phyloP scores from a whole-genome alignment of 2,888 invertebrate genomes.

The Chrysolina americana region DNA sequence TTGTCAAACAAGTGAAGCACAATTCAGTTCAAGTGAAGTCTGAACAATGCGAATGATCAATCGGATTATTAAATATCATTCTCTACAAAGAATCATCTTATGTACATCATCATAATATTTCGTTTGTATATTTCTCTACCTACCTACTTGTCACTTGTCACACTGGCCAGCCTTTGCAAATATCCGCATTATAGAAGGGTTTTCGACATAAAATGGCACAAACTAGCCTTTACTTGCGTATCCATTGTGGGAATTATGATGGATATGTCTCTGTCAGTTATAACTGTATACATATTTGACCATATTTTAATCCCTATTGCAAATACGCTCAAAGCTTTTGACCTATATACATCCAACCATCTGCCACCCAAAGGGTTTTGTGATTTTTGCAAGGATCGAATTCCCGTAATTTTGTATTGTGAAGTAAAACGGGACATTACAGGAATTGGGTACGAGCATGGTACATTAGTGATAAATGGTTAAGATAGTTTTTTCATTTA shows the following conservation, averaged over 20 bases:
- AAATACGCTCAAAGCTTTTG: conserved; percentile 62
- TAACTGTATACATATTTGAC: conserved; percentile 63
- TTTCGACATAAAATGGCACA: conserved; percentile 62
- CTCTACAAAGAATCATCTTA: conserved; percentile 41
- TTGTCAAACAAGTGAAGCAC: neutral
- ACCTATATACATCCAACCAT: conserved; percentile 61
- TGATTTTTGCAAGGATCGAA: conserved; percentile 51
- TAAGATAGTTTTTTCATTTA: conserved; percentile 42
- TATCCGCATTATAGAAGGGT: conserved; percentile 67
- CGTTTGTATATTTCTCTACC: conserved; percentile 41
- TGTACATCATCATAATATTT: conserved; percentile 37
- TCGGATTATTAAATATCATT: conserved; percentile 45
- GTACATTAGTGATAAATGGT: conserved; percentile 48
- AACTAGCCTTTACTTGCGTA: conserved; percentile 64
- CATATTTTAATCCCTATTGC: conserved; percentile 63
- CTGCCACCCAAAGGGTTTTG: conserved; percentile 59
- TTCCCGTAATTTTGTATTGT: conserved; percentile 52
- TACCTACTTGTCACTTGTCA: conserved; percentile 67
- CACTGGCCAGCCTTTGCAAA: conserved; percentile 65
- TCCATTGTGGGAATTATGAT: conserved; percentile 64
- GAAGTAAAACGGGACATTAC: conserved; percentile 47
- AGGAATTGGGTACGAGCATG: conserved; percentile 41
- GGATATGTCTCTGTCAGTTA: conserved; percentile 67
- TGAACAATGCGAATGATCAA: conserved; percentile 40
- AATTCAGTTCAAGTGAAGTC: conserved; percentile 1